Conservation (phyloP, 2,888 invertebrate species). For the Formica aserva region DNA sequence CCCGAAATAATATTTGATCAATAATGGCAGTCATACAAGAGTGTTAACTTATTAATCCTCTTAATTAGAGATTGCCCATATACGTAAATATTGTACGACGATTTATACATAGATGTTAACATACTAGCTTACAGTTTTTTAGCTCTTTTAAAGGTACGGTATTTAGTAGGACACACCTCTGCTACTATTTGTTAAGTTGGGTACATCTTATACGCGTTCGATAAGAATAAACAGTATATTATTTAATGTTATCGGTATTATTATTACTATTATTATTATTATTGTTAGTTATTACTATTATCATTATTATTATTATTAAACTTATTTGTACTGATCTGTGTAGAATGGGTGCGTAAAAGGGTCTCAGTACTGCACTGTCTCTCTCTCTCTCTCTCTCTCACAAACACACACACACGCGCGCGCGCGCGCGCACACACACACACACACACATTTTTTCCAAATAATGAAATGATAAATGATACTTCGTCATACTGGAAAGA, state of each 20-base stretch:
- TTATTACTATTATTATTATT: slow-evolving; percentile 61
- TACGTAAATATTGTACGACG: slow-evolving; percentile 72
- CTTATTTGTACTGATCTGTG: slow-evolving; percentile 80
- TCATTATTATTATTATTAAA: slow-evolving; percentile 69
- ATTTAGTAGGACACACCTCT: slow-evolving; percentile 75
- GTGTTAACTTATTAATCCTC: slow-evolving; percentile 66
- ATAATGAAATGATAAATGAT: slow-evolving; percentile 17
- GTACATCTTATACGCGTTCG: slow-evolving; percentile 59
- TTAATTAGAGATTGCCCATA: slow-evolving; percentile 65
- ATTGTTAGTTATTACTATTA: slow-evolving; percentile 49
- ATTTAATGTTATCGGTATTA: slow-evolving; percentile 58
- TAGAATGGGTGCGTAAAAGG: slow-evolving; percentile 71
- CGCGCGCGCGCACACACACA: not conserved
- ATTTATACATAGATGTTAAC: slow-evolving; percentile 74
- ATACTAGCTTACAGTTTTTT: slow-evolving; percentile 70
- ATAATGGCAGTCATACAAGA: slow-evolving; percentile 72
- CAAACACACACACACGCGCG: not conserved
- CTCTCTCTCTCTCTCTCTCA: not conserved
- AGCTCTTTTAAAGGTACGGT: slow-evolving; percentile 73
- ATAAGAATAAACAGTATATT: slow-evolving; percentile 64
- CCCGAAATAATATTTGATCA: slow-evolving; percentile 66
- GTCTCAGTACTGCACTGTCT: slow-evolving; percentile 41
- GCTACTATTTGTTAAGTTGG: slow-evolving; percentile 74
- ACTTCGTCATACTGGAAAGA: not conserved
- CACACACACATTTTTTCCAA: not conserved